Evolutionary conservation across 2,797 vertebrate species (phyloP).

Genomic region (Catostomus latipinnis): DNA sequence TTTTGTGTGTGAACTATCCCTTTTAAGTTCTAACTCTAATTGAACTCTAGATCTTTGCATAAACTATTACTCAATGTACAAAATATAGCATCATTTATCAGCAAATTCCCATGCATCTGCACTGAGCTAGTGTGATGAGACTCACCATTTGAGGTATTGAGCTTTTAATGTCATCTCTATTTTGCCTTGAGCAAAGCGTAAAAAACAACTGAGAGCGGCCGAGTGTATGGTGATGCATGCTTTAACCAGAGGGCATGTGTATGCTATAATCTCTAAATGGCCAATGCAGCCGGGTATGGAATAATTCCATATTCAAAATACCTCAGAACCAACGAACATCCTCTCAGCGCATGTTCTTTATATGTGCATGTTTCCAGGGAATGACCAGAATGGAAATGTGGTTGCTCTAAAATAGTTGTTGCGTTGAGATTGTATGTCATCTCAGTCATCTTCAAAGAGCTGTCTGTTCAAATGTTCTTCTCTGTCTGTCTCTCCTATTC

Average conservation of each 20-base stretch:
- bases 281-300: constrained; percentile 11
- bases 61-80: constrained; percentile 4
- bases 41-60: constrained; percentile 8
- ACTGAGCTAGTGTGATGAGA: neutral
- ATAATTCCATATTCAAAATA: constrained; percentile 5
- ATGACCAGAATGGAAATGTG: constrained; percentile 23
- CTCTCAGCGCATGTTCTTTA: neutral
- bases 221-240: constrained; percentile 31
- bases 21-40: neutral
- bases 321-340: neutral
- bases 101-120: neutral
- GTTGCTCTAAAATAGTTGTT: constrained; percentile 3
- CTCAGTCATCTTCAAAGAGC: constrained; percentile 8
- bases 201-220: neutral
- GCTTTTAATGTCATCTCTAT: neutral
- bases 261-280: constrained; percentile 34
- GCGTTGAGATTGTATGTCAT: neutral
- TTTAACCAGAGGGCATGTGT: constrained; percentile 27
- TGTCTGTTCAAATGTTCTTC: constrained; percentile 28
- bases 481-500: constrained; percentile 18
- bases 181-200: constrained; percentile 14
- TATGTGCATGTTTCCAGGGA: constrained; percentile 8
- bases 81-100: neutral
- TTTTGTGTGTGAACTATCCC: too few relatives aligned
- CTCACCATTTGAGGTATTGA: constrained; percentile 1